phyloP scores from a whole-genome alignment of 37 sponge, comb jelly and placozoan species.

The Haliclona indistincta region DNA sequence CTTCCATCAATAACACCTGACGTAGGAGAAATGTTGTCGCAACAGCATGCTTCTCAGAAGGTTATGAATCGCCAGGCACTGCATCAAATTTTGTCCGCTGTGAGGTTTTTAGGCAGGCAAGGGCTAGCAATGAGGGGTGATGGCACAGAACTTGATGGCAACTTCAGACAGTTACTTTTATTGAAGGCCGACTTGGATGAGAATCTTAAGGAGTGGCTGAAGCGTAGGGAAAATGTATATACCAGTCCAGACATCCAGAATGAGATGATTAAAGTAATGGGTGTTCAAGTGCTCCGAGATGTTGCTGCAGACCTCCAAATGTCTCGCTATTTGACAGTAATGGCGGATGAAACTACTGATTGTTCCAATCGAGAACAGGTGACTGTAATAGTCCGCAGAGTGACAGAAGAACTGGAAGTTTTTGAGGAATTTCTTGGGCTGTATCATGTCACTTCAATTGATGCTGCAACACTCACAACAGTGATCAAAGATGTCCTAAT shows the following conservation, averaged over 20 bases:
- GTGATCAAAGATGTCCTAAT: conserved; percentile 46
- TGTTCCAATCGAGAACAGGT: conserved; percentile 53
- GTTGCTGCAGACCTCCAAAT: conserved; percentile 12
- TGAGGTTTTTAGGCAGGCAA: conserved; percentile 24
- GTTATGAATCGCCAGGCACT: conserved; percentile 9
- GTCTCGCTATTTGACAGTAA: conserved; percentile 37
- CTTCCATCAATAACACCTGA: conserved; percentile 24
- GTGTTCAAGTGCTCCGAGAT: conserved; percentile 32
- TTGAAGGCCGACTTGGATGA: conserved; percentile 26
- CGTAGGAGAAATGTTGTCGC: conserved; percentile 18
- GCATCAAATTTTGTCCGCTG: background rate
- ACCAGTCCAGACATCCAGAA: conserved; percentile 34
- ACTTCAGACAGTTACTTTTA: conserved; percentile 13
- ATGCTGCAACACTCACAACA: conserved; percentile 39
- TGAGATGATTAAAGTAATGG: conserved; percentile 35
- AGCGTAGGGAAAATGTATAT: conserved; percentile 45
- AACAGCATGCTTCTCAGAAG: conserved; percentile 17
- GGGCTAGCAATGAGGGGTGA: conserved; percentile 38
- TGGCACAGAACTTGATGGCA: conserved; percentile 21
- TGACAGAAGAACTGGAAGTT: conserved; percentile 32
- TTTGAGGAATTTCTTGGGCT: conserved; percentile 79
- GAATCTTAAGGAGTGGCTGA: conserved; percentile 29
- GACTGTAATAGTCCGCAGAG: conserved; percentile 29
- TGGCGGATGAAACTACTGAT: conserved; percentile 69
- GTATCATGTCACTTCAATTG: conserved; percentile 42